These are phyloP conservation scores for Luperina nickerlii DNA, from an alignment of 2,888 invertebrate species.

Conservation along the genomic window DNA sequence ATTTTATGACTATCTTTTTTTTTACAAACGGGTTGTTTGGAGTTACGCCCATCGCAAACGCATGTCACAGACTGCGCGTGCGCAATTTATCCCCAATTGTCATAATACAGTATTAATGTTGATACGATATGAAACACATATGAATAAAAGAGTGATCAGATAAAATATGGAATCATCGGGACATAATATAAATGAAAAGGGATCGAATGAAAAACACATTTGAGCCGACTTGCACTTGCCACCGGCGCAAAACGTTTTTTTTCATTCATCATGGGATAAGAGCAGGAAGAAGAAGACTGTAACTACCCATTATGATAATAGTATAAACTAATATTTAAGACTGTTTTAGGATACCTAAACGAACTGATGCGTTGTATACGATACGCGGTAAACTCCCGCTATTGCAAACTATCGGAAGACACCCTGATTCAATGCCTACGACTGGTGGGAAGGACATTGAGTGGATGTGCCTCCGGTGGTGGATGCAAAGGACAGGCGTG, in stretches of 20 bases:
- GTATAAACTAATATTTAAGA: neutral
- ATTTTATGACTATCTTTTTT: neutral
- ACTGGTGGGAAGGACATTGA: constrained; percentile 72
- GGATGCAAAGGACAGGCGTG: constrained; percentile 85
- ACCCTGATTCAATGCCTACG: constrained; percentile 75
- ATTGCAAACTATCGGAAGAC: constrained; percentile 81
- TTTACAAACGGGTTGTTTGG: neutral
- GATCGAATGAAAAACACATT: neutral
- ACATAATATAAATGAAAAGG: neutral
- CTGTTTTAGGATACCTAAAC: constrained; percentile 82
- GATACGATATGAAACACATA: neutral
- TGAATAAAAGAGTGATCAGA: neutral
- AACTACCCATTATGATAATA: neutral
- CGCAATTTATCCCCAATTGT: neutral
- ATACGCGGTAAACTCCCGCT: constrained; percentile 78
- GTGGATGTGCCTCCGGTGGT: constrained; percentile 79
- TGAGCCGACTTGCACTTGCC: neutral
- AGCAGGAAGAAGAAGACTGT: too few relatives aligned
- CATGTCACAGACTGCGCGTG: neutral
- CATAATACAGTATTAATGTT: neutral
- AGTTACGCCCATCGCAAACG: neutral
- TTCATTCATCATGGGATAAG: neutral
- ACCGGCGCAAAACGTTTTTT: neutral
- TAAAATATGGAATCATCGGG: too few relatives aligned
- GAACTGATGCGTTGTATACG: constrained; percentile 84